phyloP scores from a whole-genome alignment of 2,888 invertebrate genomes.

The Tipula unca region DNA sequence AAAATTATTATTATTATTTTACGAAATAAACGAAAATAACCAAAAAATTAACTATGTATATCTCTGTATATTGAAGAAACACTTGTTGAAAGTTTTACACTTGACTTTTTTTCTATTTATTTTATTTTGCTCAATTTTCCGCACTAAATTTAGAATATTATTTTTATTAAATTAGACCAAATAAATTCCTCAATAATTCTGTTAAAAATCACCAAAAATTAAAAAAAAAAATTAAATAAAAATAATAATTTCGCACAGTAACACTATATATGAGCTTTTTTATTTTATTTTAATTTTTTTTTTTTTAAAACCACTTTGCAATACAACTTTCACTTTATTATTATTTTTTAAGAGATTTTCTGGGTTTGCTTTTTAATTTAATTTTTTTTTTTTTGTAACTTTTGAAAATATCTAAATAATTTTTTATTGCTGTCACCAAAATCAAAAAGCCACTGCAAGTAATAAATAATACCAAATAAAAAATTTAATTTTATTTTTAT shows the following conservation, averaged over 20 bases:
- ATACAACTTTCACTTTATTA: background rate
- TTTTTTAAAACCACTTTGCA: background rate
- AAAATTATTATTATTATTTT: too few species aligned
- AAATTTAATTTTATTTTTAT: background rate
- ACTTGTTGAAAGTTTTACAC: constrained; percentile 2
- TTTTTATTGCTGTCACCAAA: too few species aligned
- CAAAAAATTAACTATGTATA: background rate
- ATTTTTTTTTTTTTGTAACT: background rate
- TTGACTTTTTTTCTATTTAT: background rate
- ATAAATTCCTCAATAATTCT: background rate
- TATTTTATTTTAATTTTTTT: background rate
- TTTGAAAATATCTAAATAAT: background rate
- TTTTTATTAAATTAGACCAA: background rate
- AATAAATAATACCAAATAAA: background rate
- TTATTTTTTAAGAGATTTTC: background rate
- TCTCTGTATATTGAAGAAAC: background rate
- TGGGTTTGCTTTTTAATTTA: background rate
- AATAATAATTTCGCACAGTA: background rate
- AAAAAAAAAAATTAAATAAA: background rate
- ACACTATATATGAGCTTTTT: background rate
- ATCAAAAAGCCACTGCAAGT: background rate
- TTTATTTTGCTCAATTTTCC: background rate
- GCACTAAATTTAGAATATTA: background rate
- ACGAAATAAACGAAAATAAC: background rate
- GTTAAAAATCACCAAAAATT: background rate